Conservation (phyloP, 53 echinoderm and acorn worm genomes). For the Crossaster papposus region DNA sequence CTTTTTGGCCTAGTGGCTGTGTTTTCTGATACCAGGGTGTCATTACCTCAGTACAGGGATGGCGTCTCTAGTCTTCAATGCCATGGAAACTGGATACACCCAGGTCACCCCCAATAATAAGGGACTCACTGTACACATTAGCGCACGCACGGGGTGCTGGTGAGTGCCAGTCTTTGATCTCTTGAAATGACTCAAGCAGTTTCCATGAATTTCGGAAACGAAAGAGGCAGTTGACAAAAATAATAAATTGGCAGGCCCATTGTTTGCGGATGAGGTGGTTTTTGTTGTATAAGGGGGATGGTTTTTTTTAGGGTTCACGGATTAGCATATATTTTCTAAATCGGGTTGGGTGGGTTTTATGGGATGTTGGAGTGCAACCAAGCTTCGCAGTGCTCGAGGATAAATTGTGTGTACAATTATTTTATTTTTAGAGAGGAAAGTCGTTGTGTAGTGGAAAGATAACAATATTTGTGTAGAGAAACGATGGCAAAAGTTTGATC, state of each 20-base stretch:
- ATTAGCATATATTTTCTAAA: neutral
- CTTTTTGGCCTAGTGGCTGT: neutral
- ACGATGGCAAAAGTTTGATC: neutral
- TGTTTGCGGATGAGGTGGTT: neutral
- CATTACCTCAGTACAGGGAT: neutral
- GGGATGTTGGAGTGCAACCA: neutral
- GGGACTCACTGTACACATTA: neutral
- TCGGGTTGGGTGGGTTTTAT: neutral
- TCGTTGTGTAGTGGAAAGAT: neutral
- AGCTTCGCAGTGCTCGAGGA: neutral
- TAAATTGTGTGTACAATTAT: too few relatives aligned
- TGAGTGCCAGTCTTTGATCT: slow-evolving; percentile 10
- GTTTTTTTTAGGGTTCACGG: neutral
- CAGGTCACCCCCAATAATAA: slow-evolving; percentile 10
- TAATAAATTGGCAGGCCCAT: neutral
- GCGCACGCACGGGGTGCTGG: neutral
- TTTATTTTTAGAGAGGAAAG: neutral
- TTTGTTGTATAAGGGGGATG: neutral
- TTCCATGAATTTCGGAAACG: slow-evolving; percentile 47
- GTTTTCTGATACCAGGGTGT: neutral
- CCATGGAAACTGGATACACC: neutral
- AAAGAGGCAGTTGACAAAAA: neutral
- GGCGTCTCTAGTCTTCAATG: slow-evolving; percentile 1
- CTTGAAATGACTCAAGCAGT: slow-evolving; percentile 34
- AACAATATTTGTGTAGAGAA: neutral